Conservation (phyloP, 1,140 invertebrate species). For the Hermetia illucens region DNA sequence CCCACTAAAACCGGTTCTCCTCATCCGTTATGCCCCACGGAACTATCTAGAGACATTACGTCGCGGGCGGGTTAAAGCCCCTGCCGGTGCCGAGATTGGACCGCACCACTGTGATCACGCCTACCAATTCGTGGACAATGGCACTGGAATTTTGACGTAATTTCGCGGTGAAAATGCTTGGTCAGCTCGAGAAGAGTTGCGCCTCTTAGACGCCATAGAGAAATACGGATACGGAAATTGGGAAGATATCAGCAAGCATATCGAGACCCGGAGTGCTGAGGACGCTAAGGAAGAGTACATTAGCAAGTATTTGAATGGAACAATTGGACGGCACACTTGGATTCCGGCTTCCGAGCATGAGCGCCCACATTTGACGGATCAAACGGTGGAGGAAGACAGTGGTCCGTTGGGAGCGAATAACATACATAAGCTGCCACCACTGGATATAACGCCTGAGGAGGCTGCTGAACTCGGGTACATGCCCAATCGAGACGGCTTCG, state of each 20-base stretch:
- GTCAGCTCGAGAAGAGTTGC: conserved; percentile 80
- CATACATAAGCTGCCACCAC: conserved; percentile 54
- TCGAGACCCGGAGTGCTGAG: conserved; percentile 69
- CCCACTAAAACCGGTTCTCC: too few species aligned
- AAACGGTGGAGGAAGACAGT: conserved; percentile 58
- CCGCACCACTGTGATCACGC: conserved; percentile 78
- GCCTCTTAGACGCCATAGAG: conserved; percentile 84
- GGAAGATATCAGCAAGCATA: conserved; percentile 76
- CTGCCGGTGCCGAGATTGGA: conserved; percentile 82
- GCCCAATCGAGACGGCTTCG: conserved; percentile 91
- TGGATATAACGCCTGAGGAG: conserved; percentile 70
- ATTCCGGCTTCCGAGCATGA: conserved; percentile 45
- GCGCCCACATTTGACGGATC: conserved; percentile 50
- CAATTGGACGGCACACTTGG: conserved; percentile 76
- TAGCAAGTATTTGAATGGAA: conserved; percentile 75
- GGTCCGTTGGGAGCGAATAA: conserved; percentile 54
- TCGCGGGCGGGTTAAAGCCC: too few species aligned
- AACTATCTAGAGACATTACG: too few species aligned
- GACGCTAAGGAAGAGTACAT: conserved; percentile 90
- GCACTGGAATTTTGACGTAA: conserved; percentile 61
- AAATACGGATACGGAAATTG: conserved; percentile 93
- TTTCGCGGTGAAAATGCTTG: conserved; percentile 64
- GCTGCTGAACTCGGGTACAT: conserved; percentile 87
- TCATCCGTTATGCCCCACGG: too few species aligned
- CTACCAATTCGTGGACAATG: conserved; percentile 77